Base-by-base conservation (phyloP, 1,140 invertebrate genomes). In the Musca domestica region DNA sequence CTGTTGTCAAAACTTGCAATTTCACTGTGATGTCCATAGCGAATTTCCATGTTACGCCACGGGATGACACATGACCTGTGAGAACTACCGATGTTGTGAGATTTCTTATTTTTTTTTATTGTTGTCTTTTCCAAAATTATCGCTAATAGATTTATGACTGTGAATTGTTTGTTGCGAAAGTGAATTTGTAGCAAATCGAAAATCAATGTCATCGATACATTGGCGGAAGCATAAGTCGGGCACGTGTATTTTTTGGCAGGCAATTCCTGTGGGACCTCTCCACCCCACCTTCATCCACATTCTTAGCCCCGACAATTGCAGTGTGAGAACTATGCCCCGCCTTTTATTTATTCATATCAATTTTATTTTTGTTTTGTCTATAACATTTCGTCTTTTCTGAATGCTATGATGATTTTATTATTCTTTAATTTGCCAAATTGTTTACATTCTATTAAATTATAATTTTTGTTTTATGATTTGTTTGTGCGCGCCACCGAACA, bases 381-480 rank as follows among this genome's bases (percentile, higher is more conserved):
- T 61, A 10, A 4, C 2, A 17, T 41, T 41, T 41, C 10, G 4
- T 41, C 12, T 41, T 41, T 12, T 41, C 2, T 7, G 34, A 12
- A 41, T 12, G 6, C 34, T 41, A 41, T 41, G 23, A 34, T 61
- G 30, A 34, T 76, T 67, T 77, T 77, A 76, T 77, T 77, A 75
- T 77, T 77, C 74, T 77, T 77, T 77, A 74, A 77, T 77, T 77
- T 77, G 69, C 68, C 76, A 77, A 77, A 77, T 76, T 77, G 76
- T 77, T 77, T 77, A 77, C 76, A 70, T 77, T 77, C 76, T 77
- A 77, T 77, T 73, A 77, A 77, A 77, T 77, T 67, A 48, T 77
- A 74, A 72, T 73, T 54, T 69, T 66, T 70, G 68, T 64, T 67
- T 70, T 68, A 41, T 41, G 34, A 41, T 41, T 41, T 66, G 61